Percentiles rank a stretch among this genome's conserved stretches.
These are phyloP conservation scores for Sturnus vulgaris DNA, from an alignment of 2,113 vertebrate genomes.

Conservation along the genomic window DNA sequence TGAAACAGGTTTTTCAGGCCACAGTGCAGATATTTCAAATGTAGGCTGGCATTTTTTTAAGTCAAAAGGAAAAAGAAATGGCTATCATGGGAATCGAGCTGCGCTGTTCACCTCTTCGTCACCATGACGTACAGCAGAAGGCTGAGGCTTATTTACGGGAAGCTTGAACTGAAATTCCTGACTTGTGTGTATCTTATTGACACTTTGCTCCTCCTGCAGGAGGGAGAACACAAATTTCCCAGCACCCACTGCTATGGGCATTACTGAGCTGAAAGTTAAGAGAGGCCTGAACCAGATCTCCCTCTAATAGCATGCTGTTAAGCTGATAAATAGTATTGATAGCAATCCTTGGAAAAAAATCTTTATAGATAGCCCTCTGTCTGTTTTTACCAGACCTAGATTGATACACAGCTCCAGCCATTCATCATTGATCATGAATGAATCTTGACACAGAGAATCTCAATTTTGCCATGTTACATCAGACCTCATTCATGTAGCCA, in stretches of 20 bases:
- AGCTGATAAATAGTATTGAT: not conserved
- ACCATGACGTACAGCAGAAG: not conserved
- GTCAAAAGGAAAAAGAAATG: conserved; percentile 2
- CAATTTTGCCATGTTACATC: not conserved
- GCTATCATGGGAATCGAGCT: not conserved
- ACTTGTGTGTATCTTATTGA: not conserved
- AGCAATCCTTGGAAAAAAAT: not conserved
- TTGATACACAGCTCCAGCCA: not conserved
- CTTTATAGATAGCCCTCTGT: not conserved
- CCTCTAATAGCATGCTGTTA: not conserved
- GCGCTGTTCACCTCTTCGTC: not conserved
- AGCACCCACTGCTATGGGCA: not conserved
- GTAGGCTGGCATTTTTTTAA: not conserved
- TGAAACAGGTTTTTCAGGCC: not conserved
- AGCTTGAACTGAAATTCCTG: not conserved
- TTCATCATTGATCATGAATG: not conserved
- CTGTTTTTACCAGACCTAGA: not conserved
- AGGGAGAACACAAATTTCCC: not conserved
- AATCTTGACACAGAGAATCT: not conserved
- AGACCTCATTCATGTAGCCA: not conserved
- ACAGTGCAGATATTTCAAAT: not conserved
- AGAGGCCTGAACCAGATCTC: not conserved
- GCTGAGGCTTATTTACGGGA: conserved; percentile 3
- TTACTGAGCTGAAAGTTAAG: not conserved
- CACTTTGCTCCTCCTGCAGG: not conserved